Evolutionary conservation across 2,888 invertebrate genomes (phyloP).

Genomic region (Lysandra bellargus): DNA sequence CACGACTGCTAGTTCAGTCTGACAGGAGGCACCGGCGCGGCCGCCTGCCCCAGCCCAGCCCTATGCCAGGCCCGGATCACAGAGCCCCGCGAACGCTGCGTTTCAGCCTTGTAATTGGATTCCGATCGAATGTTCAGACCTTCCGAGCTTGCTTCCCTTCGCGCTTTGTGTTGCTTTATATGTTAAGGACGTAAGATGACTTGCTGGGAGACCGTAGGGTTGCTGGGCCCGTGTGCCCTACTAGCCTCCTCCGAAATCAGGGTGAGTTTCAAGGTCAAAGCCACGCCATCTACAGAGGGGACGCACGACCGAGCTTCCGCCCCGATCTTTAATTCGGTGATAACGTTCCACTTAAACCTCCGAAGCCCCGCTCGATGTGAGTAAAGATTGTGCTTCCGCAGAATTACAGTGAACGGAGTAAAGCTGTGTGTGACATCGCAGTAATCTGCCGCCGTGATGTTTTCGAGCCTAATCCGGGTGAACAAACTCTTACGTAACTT

Average conservation of each 20-base stretch:
- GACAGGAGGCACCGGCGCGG: conserved; percentile 69
- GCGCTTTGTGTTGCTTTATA: conserved; percentile 69
- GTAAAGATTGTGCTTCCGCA: background rate
- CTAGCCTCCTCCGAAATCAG: conserved; percentile 73
- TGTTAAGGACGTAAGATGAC: conserved; percentile 74
- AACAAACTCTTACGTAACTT: conserved; percentile 21
- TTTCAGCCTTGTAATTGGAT: conserved; percentile 79
- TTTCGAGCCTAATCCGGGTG: conserved; percentile 14
- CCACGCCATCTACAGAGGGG: conserved; percentile 35
- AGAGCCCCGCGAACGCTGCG: conserved; percentile 76
- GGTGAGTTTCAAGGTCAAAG: conserved; percentile 62
- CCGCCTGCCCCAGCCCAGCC: conserved; percentile 62
- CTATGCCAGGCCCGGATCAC: conserved; percentile 68
- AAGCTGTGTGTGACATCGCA: background rate
- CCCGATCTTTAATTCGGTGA: conserved; percentile 30
- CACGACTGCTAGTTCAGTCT: conserved; percentile 74
- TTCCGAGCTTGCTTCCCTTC: conserved; percentile 73
- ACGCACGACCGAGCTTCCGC: conserved; percentile 29
- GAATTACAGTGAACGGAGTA: background rate
- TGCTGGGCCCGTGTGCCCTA: conserved; percentile 77
- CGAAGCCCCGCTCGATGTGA: background rate
- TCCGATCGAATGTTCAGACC: conserved; percentile 71
- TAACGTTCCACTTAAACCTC: background rate
- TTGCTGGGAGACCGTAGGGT: conserved; percentile 79
- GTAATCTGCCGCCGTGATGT: background rate